Evolutionary conservation across 2,888 invertebrate genomes (phyloP).

Genomic region (Mactromeris polynyma): DNA sequence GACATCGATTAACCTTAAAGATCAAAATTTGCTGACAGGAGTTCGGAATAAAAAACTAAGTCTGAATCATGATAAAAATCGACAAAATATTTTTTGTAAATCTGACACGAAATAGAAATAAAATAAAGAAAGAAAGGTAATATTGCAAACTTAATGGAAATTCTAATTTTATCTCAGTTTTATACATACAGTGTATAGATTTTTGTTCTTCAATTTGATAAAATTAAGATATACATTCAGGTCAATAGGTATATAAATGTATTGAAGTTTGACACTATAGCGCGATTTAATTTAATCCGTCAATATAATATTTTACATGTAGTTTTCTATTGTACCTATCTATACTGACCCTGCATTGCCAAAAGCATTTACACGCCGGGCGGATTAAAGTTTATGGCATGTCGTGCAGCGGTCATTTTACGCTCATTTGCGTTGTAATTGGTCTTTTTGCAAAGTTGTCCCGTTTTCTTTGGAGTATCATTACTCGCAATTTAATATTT

Average conservation of each 20-base stretch:
- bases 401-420: too few species aligned
- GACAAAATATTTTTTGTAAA: too few species aligned
- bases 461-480: too few species aligned
- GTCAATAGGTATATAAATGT: neutral
- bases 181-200: neutral
- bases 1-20: too few species aligned
- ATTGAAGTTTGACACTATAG: neutral
- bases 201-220: neutral
- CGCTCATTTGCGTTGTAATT: too few species aligned
- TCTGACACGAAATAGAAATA: too few species aligned
- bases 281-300: neutral
- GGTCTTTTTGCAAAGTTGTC: too few species aligned
- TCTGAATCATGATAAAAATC: too few species aligned
- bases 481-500: too few species aligned
- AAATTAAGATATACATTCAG: neutral
- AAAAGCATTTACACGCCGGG: neutral
- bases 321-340: neutral
- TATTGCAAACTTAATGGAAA: neutral
- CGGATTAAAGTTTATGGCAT: too few species aligned
- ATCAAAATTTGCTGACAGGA: too few species aligned
- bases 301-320: conserved; percentile 5
- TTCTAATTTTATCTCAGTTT: neutral
- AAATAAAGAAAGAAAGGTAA: neutral
- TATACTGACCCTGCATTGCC: neutral
- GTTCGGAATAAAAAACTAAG: too few species aligned